Base-by-base conservation (phyloP, 2,113 vertebrate species). In the Rhombomys opimus region DNA sequence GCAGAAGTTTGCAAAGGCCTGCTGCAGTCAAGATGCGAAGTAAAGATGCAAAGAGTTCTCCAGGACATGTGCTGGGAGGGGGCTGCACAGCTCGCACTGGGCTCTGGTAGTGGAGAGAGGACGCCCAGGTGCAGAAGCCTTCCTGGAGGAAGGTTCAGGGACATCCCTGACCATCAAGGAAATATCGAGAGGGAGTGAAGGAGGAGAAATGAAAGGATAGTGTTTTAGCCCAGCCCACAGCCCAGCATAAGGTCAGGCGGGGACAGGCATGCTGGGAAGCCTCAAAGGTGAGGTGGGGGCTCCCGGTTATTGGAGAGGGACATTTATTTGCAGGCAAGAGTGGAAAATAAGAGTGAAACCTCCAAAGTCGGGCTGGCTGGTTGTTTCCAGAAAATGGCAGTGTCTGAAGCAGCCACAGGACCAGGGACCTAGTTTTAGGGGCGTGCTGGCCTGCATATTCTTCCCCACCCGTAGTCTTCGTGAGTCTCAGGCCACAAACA, bases 1-100 rank as follows among this genome's bases (percentile, higher is more conserved):
- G 30, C 17, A n/a, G 27, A 9, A 5, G 52, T 38, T 14, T 61
- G 23, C 38, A 52, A 63, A 18, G 9, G 46, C 41, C 23, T 73
- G 54, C 59, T 46, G 41, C 11, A 5, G 32, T 63, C 88, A n/a
- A 57, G 67, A 15, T 2, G 32, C 41, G 22, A 87, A 65, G 54
- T 15, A 13, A 41, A 50, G 76, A 27, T 22, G 0, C 46, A 32
- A 20, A 87, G 41, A 46, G 23, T 13, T 15, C 41, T 63, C 35
- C 8, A 0, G 14, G 22, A n/a, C 12, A 0, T 27, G 13, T 17
- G 76, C 8, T 3, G 32, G n/a, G 14, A 35, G 4, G 7, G 23
- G 75, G 41, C 2, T 35, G 8, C 59, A 5, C 80, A 73, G 46
- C 20, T 2, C 5, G 35, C 2, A 0, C 23, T 15, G 0, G n/a